Evolutionary conservation across 2,113 vertebrate genomes (phyloP).

Genomic region (Osmerus mordax): DNA sequence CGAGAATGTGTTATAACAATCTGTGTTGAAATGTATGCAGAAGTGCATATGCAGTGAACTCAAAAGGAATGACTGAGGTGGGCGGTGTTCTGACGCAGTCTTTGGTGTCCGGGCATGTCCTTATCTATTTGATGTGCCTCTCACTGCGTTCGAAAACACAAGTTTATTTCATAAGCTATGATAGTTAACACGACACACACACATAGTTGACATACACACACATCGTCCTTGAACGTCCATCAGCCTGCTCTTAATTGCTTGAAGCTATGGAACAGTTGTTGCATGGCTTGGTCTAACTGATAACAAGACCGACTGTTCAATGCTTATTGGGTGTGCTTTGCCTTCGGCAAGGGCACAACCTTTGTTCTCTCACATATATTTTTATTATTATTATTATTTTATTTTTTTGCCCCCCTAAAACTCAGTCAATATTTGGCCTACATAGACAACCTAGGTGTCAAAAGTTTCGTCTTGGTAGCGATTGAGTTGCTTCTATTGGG

Average conservation of each 20-base stretch:
- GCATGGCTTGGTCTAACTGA: too few relatives aligned
- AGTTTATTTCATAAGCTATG: too few relatives aligned
- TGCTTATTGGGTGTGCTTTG: too few relatives aligned
- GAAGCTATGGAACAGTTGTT: not conserved
- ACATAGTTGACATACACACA: not conserved
- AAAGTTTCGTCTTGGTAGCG: too few relatives aligned
- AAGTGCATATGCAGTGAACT: not conserved
- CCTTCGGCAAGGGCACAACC: too few relatives aligned
- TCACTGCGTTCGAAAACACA: not conserved
- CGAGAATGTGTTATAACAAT: not conserved
- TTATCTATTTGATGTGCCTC: not conserved
- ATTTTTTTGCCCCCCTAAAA: too few relatives aligned
- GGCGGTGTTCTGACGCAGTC: slow-evolving; percentile 40
- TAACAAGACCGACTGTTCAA: not conserved
- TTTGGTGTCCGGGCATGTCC: slow-evolving; percentile 20
- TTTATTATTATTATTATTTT: too few relatives aligned
- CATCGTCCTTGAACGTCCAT: not conserved
- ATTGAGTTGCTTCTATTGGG: too few relatives aligned
- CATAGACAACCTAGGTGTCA: too few relatives aligned
- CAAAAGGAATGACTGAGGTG: slow-evolving; percentile 42
- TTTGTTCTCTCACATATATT: too few relatives aligned
- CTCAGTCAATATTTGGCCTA: too few relatives aligned
- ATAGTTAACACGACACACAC: not conserved
- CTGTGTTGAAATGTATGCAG: not conserved
- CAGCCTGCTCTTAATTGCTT: not conserved